These are phyloP conservation scores for Erpobdella octoculata DNA, from an alignment of 2,888 invertebrate species.

Conservation along the genomic window DNA sequence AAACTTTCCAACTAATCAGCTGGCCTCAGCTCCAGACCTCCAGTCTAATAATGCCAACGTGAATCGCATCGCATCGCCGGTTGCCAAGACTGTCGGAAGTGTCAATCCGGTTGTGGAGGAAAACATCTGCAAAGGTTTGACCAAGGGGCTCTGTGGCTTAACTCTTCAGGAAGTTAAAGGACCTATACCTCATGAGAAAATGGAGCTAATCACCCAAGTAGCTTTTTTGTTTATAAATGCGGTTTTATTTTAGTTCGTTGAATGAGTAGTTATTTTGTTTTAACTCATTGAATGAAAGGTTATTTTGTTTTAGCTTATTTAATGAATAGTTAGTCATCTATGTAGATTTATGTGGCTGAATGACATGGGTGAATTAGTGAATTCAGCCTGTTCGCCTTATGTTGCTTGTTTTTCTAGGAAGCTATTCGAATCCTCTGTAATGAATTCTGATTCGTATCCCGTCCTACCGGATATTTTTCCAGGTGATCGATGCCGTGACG, in stretches of 20 bases:
- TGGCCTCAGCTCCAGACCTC: not conserved
- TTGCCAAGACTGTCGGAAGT: not conserved
- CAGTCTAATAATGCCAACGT: not conserved
- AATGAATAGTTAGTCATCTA: too few relatives aligned
- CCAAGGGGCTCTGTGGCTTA: not conserved
- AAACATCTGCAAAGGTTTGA: not conserved
- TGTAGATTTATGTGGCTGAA: too few relatives aligned
- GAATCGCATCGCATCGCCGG: not conserved
- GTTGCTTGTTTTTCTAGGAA: too few relatives aligned
- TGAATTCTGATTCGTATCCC: not conserved
- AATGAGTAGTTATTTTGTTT: too few relatives aligned
- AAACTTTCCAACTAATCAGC: not conserved
- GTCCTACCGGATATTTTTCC: not conserved
- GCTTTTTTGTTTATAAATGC: not conserved
- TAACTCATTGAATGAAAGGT: too few relatives aligned
- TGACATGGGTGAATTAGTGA: too few relatives aligned
- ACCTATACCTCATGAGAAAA: slow-evolving; percentile 9
- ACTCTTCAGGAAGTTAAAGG: slow-evolving; percentile 5
- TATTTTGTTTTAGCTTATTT: too few relatives aligned
- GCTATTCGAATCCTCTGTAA: too few relatives aligned
- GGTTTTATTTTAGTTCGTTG: too few relatives aligned
- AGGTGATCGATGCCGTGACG: slow-evolving; percentile 10
- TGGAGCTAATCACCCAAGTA: slow-evolving; percentile 14
- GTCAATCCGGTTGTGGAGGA: not conserved
- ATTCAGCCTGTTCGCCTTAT: too few relatives aligned